Percentiles rank a stretch among this genome's conserved stretches.
These are phyloP conservation scores for Mythimna lalbum DNA, from an alignment of 2,888 invertebrate species.

Conservation along the genomic window DNA sequence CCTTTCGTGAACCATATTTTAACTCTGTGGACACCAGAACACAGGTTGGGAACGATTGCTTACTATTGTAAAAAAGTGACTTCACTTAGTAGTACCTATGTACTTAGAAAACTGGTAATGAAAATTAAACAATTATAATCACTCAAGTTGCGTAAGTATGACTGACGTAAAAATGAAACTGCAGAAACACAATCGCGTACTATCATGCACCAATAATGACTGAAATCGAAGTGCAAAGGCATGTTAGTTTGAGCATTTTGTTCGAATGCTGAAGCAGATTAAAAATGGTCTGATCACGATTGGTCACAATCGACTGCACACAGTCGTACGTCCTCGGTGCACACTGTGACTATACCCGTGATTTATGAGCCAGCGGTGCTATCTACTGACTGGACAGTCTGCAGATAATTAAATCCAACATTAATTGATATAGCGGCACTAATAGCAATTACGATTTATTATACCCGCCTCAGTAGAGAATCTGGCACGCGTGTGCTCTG, in stretches of 20 bases:
- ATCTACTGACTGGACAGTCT: constrained; percentile 74
- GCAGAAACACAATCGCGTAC: constrained; percentile 6
- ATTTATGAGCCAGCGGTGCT: constrained; percentile 77
- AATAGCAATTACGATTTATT: constrained; percentile 80
- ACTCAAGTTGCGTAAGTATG: constrained; percentile 5
- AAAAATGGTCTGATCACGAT: constrained; percentile 66
- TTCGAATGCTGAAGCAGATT: constrained; percentile 62
- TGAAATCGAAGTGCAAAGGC: constrained; percentile 56
- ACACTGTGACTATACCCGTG: constrained; percentile 66
- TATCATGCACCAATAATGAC: constrained; percentile 39
- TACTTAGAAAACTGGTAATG: no score
- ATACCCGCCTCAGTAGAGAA: constrained; percentile 57
- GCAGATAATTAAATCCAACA: constrained; percentile 85
- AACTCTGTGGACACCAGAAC: no score
- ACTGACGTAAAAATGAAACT: neutral
- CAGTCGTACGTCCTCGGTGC: constrained; percentile 70
- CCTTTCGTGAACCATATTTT: no score
- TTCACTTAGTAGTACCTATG: neutral
- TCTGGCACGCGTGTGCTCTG: constrained; percentile 38
- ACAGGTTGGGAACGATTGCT: no score
- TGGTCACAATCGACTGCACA: constrained; percentile 81
- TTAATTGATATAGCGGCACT: constrained; percentile 83
- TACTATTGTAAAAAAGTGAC: neutral
- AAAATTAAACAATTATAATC: neutral
- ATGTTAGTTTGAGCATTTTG: constrained; percentile 56